Conservation (phyloP, 2,113 vertebrate species). For the Pelecanoides urinatrix region DNA sequence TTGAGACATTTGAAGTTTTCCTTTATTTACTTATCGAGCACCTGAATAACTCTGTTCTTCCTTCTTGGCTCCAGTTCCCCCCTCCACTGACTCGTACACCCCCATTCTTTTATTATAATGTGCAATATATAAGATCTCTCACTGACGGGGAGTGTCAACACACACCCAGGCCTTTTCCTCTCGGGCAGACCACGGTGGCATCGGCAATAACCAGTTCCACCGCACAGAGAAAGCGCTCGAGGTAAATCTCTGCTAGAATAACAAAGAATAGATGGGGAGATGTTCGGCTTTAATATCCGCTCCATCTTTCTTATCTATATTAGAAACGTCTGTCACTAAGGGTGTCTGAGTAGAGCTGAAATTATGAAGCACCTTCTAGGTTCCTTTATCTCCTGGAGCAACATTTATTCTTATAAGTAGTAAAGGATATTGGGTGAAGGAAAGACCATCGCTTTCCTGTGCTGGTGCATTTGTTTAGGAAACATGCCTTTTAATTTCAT, state of each 20-base stretch:
- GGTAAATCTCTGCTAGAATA: slow-evolving; percentile 18
- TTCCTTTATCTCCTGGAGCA: slow-evolving; percentile 29
- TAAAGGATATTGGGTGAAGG: background rate
- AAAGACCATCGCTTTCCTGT: background rate
- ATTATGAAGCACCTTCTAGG: background rate
- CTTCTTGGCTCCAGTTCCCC: background rate
- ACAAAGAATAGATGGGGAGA: slow-evolving; percentile 37
- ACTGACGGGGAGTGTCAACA: background rate
- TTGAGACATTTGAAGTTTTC: background rate
- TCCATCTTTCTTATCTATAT: slow-evolving; percentile 61
- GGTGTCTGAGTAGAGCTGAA: slow-evolving; percentile 32
- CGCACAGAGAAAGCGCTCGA: background rate
- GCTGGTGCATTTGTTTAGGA: background rate
- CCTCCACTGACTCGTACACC: background rate
- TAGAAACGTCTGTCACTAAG: slow-evolving; percentile 34
- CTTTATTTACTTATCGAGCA: background rate
- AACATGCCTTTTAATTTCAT: background rate
- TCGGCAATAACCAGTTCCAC: background rate
- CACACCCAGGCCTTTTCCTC: background rate
- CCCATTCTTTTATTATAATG: background rate
- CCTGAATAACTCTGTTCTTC: background rate
- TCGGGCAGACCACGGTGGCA: background rate
- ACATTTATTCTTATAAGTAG: background rate
- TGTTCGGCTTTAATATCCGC: slow-evolving; percentile 61
- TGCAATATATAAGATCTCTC: background rate